phyloP scores from a whole-genome alignment of 2,113 vertebrate species.

The Lampris incognitus region DNA sequence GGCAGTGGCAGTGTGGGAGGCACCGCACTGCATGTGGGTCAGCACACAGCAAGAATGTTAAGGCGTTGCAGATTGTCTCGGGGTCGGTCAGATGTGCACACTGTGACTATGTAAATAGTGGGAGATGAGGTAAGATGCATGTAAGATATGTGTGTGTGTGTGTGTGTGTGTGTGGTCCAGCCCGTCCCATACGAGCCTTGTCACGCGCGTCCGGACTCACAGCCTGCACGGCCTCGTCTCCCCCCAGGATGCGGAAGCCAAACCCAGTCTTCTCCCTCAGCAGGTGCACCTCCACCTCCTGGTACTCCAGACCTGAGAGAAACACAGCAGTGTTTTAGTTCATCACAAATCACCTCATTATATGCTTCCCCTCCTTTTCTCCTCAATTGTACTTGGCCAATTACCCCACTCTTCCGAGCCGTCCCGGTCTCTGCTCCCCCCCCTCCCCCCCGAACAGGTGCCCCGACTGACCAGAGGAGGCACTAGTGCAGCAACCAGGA shows the following conservation, averaged over 20 bases:
- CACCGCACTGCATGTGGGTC: slow-evolving; percentile 46
- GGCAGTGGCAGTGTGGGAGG: slow-evolving; percentile 68
- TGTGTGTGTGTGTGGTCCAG: slow-evolving; percentile 71
- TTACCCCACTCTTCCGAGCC: too few relatives aligned
- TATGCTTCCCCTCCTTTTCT: too few relatives aligned
- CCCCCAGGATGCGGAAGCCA: slow-evolving; percentile 98
- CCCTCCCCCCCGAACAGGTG: too few relatives aligned
- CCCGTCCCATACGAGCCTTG: slow-evolving; percentile 87
- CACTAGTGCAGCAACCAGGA: too few relatives aligned
- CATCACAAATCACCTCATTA: neutral
- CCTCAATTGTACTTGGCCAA: too few relatives aligned
- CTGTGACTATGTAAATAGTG: slow-evolving; percentile 16
- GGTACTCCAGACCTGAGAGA: slow-evolving; percentile 90
- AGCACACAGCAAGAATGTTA: slow-evolving; percentile 30
- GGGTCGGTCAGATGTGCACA: slow-evolving; percentile 12
- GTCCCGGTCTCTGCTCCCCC: too few relatives aligned
- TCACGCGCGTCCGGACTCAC: slow-evolving; percentile 92
- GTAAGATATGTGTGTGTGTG: slow-evolving; percentile 39
- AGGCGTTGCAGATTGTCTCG: neutral
- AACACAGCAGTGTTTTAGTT: neutral
- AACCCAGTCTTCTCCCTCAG: slow-evolving; percentile 98
- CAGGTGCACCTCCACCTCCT: slow-evolving; percentile 96
- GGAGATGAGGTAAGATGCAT: slow-evolving; percentile 41
- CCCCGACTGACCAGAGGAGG: too few relatives aligned
- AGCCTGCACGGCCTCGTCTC: slow-evolving; percentile 98